Conservation (phyloP, 2,113 vertebrate species). For the Ceyx melanurus region DNA sequence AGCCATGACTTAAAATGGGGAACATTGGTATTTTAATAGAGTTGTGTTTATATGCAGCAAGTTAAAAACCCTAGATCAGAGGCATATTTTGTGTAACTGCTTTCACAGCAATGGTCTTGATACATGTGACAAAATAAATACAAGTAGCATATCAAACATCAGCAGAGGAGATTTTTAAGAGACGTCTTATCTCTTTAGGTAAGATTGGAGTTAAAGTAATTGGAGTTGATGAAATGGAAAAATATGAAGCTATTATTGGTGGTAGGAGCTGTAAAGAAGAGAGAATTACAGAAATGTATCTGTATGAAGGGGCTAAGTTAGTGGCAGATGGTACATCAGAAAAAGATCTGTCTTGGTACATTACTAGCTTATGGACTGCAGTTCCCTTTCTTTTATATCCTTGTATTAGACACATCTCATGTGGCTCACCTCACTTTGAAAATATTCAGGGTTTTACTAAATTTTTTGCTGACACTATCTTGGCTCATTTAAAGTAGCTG, state of each 20-base stretch:
- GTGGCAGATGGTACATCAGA: neutral
- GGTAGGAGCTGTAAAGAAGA: neutral
- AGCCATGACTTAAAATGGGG: neutral
- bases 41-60: neutral
- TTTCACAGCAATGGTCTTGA: neutral
- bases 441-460: neutral
- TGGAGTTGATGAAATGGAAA: neutral
- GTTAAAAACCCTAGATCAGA: neutral
- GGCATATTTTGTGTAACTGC: neutral
- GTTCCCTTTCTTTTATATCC: neutral
- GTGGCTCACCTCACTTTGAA: neutral
- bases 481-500: neutral
- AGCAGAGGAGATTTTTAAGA: neutral
- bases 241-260: neutral
- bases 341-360: neutral
- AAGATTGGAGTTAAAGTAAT: neutral
- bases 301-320: neutral
- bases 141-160: neutral
- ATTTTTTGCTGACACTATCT: slow-evolving; percentile 36
- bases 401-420: neutral
- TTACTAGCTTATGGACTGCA: neutral
- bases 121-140: neutral
- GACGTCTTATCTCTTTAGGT: neutral
- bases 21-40: neutral
- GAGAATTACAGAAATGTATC: neutral